Conservation (phyloP, 2,888 invertebrate species). For the Phanerotoma sp. region DNA sequence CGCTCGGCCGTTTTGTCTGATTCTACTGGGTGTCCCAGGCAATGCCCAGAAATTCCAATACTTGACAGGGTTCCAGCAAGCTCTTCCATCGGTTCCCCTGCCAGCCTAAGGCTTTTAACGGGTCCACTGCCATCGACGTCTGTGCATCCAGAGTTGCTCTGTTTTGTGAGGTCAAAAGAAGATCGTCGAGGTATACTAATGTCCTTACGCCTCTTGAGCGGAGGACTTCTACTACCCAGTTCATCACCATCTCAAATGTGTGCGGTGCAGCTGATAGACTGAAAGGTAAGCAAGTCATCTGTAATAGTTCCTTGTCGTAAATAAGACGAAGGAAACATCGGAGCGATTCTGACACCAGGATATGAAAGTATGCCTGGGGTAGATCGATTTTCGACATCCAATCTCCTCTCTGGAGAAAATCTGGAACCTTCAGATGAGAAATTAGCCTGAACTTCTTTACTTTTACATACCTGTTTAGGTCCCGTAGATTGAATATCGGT, state of each 20-base stretch:
- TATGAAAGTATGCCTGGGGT: slow-evolving; percentile 24
- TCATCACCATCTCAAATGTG: slow-evolving; percentile 35
- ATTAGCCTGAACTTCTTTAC: background rate
- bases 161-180: slow-evolving; percentile 31
- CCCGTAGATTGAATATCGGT: background rate
- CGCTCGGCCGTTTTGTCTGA: slow-evolving; percentile 5
- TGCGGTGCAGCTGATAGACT: slow-evolving; percentile 37
- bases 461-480: background rate
- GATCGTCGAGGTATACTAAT: slow-evolving; percentile 29
- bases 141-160: slow-evolving; percentile 16
- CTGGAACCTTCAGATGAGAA: background rate
- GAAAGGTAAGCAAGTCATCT: slow-evolving; percentile 39
- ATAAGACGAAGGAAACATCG: slow-evolving; percentile 31
- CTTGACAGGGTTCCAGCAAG: slow-evolving; percentile 24
- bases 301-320: slow-evolving; percentile 32
- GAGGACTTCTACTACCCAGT: slow-evolving; percentile 35
- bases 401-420: slow-evolving; percentile 26
- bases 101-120: slow-evolving; percentile 24
- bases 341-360: slow-evolving; percentile 29
- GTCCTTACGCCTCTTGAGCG: slow-evolving; percentile 24
- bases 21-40: slow-evolving; percentile 24
- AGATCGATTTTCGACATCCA: slow-evolving; percentile 34
- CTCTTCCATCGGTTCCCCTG: slow-evolving; percentile 23
- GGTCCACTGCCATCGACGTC: slow-evolving; percentile 9
- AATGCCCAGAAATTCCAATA: slow-evolving; percentile 26